Evolutionary conservation across 2,113 vertebrate genomes (phyloP), one percentile per base, ranked within the genome.

Genomic region (Craseonycteris thonglongyai): DNA sequence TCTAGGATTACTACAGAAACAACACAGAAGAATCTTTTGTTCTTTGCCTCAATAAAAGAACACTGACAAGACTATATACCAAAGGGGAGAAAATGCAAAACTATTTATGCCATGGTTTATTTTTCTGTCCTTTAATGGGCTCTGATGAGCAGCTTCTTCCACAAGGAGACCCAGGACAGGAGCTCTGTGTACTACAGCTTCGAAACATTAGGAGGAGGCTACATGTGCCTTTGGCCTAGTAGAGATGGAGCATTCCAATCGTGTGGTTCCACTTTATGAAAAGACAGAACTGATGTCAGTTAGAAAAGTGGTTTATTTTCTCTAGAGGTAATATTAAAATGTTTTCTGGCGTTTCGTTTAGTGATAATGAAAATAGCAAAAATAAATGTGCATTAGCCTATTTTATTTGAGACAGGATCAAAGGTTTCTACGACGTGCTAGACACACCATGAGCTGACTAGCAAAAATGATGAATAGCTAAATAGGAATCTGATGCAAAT

Each of bases 351-450:
- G 92, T 94, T 96, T 97, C 88, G 92, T 95, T 97, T 96, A 96
- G 96, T 97, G 98, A 96, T 97, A 98, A 97, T 97, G 94, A 96
- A 98, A 96, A 97, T 92, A 93, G 97, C 95, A 96, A 98, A 97
- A 97, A 97, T 86, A 97, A 98, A 97, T 96, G 95, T 95, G 95
- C 96, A 97, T 97, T 97, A 0, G 66, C 96, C 97, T 98, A 65
- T 97, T 98, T 98, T 97, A 98, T 96, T 97, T 98, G 98, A 97
- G 97, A 93, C 15, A 91, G 75, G 94, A 97, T 97, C 91, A 96
- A 97, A 97, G 97, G 79, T 79, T 97, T 88, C 95, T 96, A 94
- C 87, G 68, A 97, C 24, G 76, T 97, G 93, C 91, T 38, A 66
- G 92, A 91, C 95, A 96, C 96, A 97, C 96, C 97, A 95, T 95